Evolutionary conservation across 2,797 vertebrate species (phyloP), one percentile per base, ranked within the genome.

Genomic region (Melanotaenia boesemani): DNA sequence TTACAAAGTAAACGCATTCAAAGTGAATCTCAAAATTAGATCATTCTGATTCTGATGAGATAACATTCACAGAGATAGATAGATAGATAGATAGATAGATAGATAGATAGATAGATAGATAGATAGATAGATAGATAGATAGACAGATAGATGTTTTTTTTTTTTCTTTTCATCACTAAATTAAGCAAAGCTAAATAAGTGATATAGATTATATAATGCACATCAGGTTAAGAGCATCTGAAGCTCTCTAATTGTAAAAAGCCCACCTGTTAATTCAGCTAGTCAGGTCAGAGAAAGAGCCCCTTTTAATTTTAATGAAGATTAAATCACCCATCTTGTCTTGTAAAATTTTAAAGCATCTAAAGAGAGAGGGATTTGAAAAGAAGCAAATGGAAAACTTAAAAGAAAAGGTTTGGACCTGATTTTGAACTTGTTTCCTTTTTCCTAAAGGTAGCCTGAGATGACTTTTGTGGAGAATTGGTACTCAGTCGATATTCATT

Each of bases 271-370:
- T 93, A 92, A 94, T 93, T 92, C 90, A 75, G 75, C 58, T 62
- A 70, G 65, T 81, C 90, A 77, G 85, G 86, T 81, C 75, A 80
- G 54, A 79, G 75, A 84, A 70, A 70, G 52, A 77, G 77, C 57
- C 80, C 80, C 77, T 84, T 91, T 84, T 91, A 94, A 89, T 85
- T 95, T 93, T 94, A 94, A 94, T 93, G 89, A 95, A 93, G 89
- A 93, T 93, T 92, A 92, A 94, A 94, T 91, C 88, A 95, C 90
- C 86, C 91, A 91, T 92, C 93, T 93, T 93, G 82, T 76, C 72
- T 92, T 91, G 93, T 94, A 81, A 93, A 92, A 91, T 74, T 91
- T 93, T 91, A 81, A 93, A 80, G 52, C 63, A 74, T 44, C 41
- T 16, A 78, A 86, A 85, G 83, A 62, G 6, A 63, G 77, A 84